Base-by-base conservation (phyloP, 1,140 invertebrate species). In the Drosophila athabasca region DNA sequence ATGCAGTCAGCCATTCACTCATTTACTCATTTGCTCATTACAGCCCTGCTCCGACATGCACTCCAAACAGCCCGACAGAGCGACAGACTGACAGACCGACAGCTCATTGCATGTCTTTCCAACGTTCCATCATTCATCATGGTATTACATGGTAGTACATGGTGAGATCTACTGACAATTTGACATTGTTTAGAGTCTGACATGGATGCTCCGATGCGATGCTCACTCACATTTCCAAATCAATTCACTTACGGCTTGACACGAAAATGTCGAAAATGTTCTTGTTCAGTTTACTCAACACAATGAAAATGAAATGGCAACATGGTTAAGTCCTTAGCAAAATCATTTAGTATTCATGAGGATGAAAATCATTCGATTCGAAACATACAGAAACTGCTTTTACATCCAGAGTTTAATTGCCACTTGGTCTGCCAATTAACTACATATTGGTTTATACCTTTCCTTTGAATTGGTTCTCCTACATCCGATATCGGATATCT, bases 361-460 rank as follows among this genome's bases (percentile, higher is more conserved):
- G 31, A 24, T 6, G 17, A 49, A 17, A 26, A 35, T 26, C 29
- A 48, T 57, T 69, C 55, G 31, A 50, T 69, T 58, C 45, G 49
- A 55, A 69, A 39, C 50, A 31, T 69, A 31, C 50, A 17, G 24
- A 11, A 39, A 39, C 35, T 39, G 44, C 24, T 48, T 41, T 50
- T 62, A 54, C 62, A 68, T 67, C 41, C 31, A 53, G n/a, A 35
- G 6, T 55, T 70, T 43, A 35, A 66, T 44, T 50, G 66, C 45
- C 65, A 69, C 50, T 57, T 69, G 45, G 65, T 35, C 52, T 43
- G 67, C 44, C 75, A 74, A 74, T 74, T 74, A 74, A 74, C 61
- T 74, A 43, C 61, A 59, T 66, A 74, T 74, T 74, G 71, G 60
- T 66, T 74, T 66, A 59, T 48, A 13, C 5, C 11, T 35, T 9